Percentiles rank a stretch among this genome's conserved stretches.
phyloP scores from a whole-genome alignment of 2,888 invertebrate genomes.

The Timema podura region DNA sequence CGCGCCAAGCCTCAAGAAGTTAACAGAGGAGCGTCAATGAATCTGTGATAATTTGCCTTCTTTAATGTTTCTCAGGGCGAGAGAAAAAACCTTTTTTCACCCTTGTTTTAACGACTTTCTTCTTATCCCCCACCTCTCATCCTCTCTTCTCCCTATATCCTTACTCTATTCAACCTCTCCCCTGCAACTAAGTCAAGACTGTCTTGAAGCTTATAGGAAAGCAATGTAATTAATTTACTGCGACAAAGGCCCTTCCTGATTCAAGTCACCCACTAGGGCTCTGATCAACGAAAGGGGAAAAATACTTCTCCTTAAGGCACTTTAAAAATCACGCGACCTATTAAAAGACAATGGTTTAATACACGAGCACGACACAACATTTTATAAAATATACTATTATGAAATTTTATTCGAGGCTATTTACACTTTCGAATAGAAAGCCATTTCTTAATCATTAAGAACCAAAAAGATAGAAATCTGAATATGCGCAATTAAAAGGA shows the following conservation, averaged over 20 bases:
- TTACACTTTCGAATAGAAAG: no score
- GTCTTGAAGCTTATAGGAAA: conserved; percentile 13
- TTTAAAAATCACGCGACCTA: conserved; percentile 18
- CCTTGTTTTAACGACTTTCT: no score
- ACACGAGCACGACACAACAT: neutral
- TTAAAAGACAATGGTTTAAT: conserved; percentile 20
- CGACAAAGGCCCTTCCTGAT: conserved; percentile 24
- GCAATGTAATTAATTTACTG: conserved; percentile 30
- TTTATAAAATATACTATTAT: no score
- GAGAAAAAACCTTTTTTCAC: no score
- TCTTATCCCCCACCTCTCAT: conserved; percentile 11
- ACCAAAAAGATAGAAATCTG: no score
- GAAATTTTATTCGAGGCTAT: no score
- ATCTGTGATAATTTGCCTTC: conserved; percentile 24
- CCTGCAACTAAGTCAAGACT: no score
- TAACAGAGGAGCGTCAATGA: conserved; percentile 20
- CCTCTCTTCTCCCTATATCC: neutral
- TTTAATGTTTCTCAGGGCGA: neutral
- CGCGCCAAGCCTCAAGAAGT: conserved; percentile 17
- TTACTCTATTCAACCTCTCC: no score
- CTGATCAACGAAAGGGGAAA: conserved; percentile 2
- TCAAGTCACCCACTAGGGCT: conserved; percentile 15
- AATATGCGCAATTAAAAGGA: no score
- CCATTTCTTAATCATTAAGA: no score
- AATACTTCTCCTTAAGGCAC: conserved; percentile 3